Evolutionary conservation across 1,140 invertebrate species (phyloP).

Genomic region (Formica exsecta): DNA sequence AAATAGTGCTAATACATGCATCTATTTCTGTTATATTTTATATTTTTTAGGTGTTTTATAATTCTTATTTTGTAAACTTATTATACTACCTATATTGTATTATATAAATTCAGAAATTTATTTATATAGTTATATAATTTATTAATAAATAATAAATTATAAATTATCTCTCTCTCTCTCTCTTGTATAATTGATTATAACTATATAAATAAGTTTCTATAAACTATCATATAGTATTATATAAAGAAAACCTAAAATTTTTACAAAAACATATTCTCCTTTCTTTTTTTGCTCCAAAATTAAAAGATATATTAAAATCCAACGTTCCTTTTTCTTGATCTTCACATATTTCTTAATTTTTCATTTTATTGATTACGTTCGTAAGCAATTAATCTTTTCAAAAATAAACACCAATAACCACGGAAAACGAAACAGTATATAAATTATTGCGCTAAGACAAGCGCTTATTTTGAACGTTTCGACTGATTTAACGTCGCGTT

Average conservation of each 20-base stretch:
- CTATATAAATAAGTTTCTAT: too few species aligned
- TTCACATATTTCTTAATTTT: not conserved
- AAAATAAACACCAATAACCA: not conserved
- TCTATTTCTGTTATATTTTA: not conserved
- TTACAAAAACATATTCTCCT: not conserved
- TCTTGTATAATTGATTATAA: too few species aligned
- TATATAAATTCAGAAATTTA: too few species aligned
- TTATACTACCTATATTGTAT: too few species aligned
- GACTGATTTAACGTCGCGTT: slow-evolving; percentile 43
- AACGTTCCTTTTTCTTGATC: not conserved
- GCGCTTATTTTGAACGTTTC: slow-evolving; percentile 51
- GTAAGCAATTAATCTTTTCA: not conserved
- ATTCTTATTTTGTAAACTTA: too few species aligned
- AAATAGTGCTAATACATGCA: not conserved
- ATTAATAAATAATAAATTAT: too few species aligned
- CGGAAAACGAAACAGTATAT: not conserved
- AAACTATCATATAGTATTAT: not conserved
- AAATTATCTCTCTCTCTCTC: too few species aligned
- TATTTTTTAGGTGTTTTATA: too few species aligned
- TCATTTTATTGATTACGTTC: not conserved
- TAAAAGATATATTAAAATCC: not conserved
- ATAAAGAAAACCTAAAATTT: not conserved
- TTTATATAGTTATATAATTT: not conserved
- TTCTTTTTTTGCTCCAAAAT: not conserved
- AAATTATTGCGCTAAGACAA: not conserved